Percentiles rank a stretch among this genome's conserved stretches.
Evolutionary conservation across 2,113 vertebrate genomes (phyloP).

Genomic region (Castor canadensis): DNA sequence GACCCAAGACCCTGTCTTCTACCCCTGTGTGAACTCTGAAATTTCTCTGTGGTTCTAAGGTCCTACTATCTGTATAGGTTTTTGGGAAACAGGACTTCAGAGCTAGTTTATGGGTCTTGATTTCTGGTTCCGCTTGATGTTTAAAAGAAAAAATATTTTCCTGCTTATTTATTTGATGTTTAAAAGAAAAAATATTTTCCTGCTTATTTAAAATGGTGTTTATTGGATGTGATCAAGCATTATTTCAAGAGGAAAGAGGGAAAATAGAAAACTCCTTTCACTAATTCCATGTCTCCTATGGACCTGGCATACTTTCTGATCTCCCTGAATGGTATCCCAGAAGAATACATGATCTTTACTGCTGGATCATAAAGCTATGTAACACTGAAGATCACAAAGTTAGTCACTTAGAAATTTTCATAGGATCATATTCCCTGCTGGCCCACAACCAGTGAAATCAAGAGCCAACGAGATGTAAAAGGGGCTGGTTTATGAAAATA

Average conservation of each 20-base stretch:
- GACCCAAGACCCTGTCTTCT: neutral
- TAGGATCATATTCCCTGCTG: neutral
- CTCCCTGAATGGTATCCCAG: neutral
- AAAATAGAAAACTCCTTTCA: neutral
- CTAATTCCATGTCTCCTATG: neutral
- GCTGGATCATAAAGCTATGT: neutral
- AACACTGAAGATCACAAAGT: neutral
- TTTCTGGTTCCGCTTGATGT: neutral
- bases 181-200: too few species aligned
- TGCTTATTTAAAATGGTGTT: neutral
- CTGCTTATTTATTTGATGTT: too few species aligned
- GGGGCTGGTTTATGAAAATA: neutral
- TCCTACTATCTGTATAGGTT: neutral
- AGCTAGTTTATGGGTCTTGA: neutral
- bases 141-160: too few species aligned
- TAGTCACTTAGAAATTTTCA: neutral
- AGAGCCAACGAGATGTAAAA: neutral
- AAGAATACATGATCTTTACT: neutral
- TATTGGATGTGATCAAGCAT: neutral
- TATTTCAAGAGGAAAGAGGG: neutral
- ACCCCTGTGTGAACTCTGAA: neutral
- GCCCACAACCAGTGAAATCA: neutral
- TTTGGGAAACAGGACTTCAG: neutral
- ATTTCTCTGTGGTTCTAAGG: neutral
- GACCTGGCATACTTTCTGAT: neutral